Evolutionary conservation across 2,113 vertebrate genomes (phyloP).

Genomic region (Phoenicopterus ruber): DNA sequence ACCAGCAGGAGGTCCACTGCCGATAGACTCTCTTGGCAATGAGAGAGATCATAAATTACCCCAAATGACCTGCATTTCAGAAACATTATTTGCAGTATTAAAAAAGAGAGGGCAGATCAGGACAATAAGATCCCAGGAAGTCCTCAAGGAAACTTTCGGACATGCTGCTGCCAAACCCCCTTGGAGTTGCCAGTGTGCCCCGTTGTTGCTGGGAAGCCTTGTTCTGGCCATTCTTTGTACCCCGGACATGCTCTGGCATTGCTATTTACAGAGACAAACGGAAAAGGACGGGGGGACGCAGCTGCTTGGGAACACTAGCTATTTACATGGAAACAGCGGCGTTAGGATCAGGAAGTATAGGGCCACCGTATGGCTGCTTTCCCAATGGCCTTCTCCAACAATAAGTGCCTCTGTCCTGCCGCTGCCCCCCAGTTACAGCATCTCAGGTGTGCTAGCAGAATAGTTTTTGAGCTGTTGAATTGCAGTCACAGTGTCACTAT

Average conservation of each 20-base stretch:
- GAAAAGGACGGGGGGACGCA: not conserved
- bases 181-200: not conserved
- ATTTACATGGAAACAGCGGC: not conserved
- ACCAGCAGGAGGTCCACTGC: not conserved
- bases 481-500: not conserved
- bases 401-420: not conserved
- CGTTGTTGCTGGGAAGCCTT: conserved; percentile 30
- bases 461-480: not conserved
- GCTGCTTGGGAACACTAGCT: not conserved
- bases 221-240: not conserved
- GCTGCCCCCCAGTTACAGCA: not conserved
- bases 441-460: not conserved
- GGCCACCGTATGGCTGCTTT: not conserved
- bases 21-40: not conserved
- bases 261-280: conserved; percentile 13
- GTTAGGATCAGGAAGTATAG: not conserved
- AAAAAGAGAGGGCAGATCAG: conserved; percentile 21
- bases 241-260: not conserved
- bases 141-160: conserved; percentile 26
- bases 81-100: conserved; percentile 26
- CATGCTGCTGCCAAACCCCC: conserved; percentile 11
- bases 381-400: not conserved
- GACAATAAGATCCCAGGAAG: conserved; percentile 38
- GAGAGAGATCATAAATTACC: conserved; percentile 28
- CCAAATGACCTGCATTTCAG: conserved; percentile 11